Percentiles rank a stretch among this genome's conserved stretches.
phyloP scores from a whole-genome alignment of 2,888 invertebrate genomes.

The Brassicogethes aeneus region DNA sequence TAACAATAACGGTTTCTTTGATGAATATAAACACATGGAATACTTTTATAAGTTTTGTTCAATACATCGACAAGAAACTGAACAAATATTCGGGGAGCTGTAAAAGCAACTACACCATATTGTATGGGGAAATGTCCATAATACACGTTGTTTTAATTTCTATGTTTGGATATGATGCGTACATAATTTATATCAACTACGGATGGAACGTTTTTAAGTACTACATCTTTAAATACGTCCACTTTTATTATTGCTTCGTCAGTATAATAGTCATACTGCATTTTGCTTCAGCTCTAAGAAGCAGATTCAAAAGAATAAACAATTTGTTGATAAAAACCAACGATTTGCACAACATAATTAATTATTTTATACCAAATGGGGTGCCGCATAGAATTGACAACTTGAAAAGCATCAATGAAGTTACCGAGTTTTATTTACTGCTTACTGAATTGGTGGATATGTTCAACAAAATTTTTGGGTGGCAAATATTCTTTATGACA shows the following conservation, averaged over 20 bases:
- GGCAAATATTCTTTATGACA: constrained; percentile 15
- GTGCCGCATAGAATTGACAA: constrained; percentile 10
- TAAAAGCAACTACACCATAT: not conserved
- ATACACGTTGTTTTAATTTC: constrained; percentile 7
- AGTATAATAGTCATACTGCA: constrained; percentile 10
- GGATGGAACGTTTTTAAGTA: constrained; percentile 9
- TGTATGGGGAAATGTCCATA: constrained; percentile 8
- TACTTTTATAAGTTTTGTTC: constrained; percentile 12
- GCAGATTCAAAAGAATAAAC: constrained; percentile 13
- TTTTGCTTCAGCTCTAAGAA: constrained; percentile 14
- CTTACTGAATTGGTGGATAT: constrained; percentile 15
- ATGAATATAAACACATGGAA: constrained; percentile 13
- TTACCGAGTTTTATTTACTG: constrained; percentile 13
- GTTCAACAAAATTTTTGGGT: constrained; percentile 16
- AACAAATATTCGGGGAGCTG: constrained; percentile 4
- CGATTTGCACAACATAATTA: constrained; percentile 13
- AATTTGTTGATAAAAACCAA: constrained; percentile 11
- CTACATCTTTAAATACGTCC: constrained; percentile 9
- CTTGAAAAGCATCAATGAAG: constrained; percentile 14
- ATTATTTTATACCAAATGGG: constrained; percentile 11
- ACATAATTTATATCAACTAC: constrained; percentile 10
- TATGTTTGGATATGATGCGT: constrained; percentile 13
- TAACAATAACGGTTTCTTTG: constrained; percentile 11
- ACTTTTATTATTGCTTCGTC: constrained; percentile 9
- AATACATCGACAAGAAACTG: constrained; percentile 11